phyloP scores from a whole-genome alignment of 2,113 vertebrate species.

The Cryptomyrus ogoouensis region DNA sequence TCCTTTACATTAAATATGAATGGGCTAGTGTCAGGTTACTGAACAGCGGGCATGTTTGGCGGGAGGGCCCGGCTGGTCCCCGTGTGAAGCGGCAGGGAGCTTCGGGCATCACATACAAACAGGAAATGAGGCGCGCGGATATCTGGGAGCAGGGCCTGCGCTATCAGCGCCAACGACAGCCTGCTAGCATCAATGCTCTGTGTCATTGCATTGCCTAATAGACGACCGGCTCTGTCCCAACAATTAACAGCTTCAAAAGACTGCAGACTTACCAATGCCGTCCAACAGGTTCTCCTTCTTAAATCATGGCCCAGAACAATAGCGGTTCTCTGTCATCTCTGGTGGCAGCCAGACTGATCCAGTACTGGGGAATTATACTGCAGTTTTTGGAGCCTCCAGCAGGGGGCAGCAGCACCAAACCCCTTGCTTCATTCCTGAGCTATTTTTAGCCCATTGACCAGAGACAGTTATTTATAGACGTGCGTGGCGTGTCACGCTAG shows the following conservation, averaged over 20 bases:
- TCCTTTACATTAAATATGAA: conserved; percentile 1
- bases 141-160: not conserved
- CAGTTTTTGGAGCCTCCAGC: conserved; percentile 21
- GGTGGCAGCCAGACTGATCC: not conserved
- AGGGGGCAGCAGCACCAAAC: conserved; percentile 26
- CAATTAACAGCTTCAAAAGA: not conserved
- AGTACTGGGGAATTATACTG: not conserved
- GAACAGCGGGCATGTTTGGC: not conserved
- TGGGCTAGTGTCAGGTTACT: not conserved
- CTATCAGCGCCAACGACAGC: not conserved
- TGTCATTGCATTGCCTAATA: not conserved
- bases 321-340: not conserved
- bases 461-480: conserved; percentile 46
- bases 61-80: not conserved
- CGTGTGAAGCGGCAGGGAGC: not conserved
- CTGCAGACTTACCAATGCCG: not conserved
- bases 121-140: not conserved
- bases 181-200: not conserved
- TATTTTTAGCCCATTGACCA: conserved; percentile 44
- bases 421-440: conserved; percentile 2
- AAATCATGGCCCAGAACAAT: not conserved
- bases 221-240: not conserved
- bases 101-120: not conserved
- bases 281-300: not conserved
- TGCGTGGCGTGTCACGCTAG: conserved; percentile 27